Conservation (phyloP, 2,888 invertebrate genomes). For the Torymus auratus region DNA sequence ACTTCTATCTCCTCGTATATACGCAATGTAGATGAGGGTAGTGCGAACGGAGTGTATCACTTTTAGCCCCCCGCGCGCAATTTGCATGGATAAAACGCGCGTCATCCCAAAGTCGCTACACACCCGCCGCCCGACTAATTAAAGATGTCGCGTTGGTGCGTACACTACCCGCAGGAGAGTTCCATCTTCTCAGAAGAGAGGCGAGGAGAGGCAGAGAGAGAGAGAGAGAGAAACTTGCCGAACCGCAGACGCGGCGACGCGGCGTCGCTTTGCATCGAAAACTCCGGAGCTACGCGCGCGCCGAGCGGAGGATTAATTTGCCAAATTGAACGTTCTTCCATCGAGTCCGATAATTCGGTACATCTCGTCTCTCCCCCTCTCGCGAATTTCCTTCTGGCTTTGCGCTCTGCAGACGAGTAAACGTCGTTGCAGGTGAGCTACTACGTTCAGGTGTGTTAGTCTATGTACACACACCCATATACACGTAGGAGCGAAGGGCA, state of each 20-base stretch:
- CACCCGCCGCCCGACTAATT: slow-evolving; percentile 52
- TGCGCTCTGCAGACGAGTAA: slow-evolving; percentile 10
- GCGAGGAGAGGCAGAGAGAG: neutral
- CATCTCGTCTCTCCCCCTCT: slow-evolving; percentile 50
- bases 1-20: neutral
- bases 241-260: slow-evolving; percentile 40
- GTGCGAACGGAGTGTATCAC: neutral
- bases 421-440: slow-evolving; percentile 33
- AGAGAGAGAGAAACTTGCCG: slow-evolving; percentile 36
- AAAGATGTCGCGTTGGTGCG: slow-evolving; percentile 46
- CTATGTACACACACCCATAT: no score
- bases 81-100: slow-evolving; percentile 45
- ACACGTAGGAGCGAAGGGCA: neutral
- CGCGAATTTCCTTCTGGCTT: slow-evolving; percentile 39
- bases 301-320: slow-evolving; percentile 69
- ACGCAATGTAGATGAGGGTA: slow-evolving; percentile 38
- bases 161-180: neutral
- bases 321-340: slow-evolving; percentile 75
- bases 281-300: slow-evolving; percentile 56
- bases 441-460: neutral
- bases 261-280: slow-evolving; percentile 66
- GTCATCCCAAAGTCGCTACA: slow-evolving; percentile 28
- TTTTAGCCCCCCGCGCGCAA: slow-evolving; percentile 2
- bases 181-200: neutral
- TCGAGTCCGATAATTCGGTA: slow-evolving; percentile 74